These are phyloP conservation scores for Leucophenga varia DNA, from an alignment of 1,140 invertebrate species.

Conservation along the genomic window DNA sequence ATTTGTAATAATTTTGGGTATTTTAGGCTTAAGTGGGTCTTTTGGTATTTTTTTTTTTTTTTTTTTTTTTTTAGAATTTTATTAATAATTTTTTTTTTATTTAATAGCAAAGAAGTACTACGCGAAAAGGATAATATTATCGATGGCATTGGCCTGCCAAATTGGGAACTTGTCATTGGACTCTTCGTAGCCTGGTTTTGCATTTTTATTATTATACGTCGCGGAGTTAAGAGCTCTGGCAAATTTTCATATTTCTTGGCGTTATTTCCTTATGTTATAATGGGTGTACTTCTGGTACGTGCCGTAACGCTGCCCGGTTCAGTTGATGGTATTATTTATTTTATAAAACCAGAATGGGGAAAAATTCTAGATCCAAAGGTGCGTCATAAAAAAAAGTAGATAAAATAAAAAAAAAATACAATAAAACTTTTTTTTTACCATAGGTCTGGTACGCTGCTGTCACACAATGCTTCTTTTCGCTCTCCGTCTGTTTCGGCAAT, in stretches of 20 bases:
- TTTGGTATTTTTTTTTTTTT: neutral
- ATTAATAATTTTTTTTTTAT: neutral
- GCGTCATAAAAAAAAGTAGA: neutral
- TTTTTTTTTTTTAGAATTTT: conserved; percentile 55
- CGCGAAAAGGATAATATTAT: conserved; percentile 68
- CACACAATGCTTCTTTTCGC: conserved; percentile 83
- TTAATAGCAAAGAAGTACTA: conserved; percentile 66
- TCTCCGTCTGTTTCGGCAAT: conserved; percentile 79
- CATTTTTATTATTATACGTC: conserved; percentile 74
- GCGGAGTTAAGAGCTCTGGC: conserved; percentile 75
- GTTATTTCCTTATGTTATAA: conserved; percentile 82
- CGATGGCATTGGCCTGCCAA: conserved; percentile 69
- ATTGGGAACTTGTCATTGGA: conserved; percentile 78
- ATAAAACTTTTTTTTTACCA: too few species aligned
- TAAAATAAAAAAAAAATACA: too few species aligned
- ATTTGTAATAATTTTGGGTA: neutral
- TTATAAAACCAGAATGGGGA: conserved; percentile 71
- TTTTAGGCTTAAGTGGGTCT: neutral
- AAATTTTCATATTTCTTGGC: conserved; percentile 83
- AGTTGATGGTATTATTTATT: conserved; percentile 73
- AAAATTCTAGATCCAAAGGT: conserved; percentile 69
- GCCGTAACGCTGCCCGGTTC: conserved; percentile 76
- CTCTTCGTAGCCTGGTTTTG: conserved; percentile 76
- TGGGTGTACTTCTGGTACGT: conserved; percentile 72
- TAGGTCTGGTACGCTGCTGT: conserved; percentile 79